Evolutionary conservation across 2,113 vertebrate species (phyloP).

Genomic region (Thymallus thymallus): DNA sequence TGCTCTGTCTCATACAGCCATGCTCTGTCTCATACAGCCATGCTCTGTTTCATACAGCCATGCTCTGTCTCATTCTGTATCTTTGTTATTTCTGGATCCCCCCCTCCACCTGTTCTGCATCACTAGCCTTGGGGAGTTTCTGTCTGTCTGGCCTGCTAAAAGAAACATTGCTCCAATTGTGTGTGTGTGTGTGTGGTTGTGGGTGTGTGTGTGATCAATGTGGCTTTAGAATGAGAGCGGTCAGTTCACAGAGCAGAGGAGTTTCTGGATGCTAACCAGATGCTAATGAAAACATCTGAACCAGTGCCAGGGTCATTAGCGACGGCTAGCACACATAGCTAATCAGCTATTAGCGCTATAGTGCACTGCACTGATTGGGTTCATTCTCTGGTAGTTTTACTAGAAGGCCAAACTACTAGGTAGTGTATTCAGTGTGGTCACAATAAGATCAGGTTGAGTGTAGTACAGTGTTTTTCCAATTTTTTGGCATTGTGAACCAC

Average conservation of each 20-base stretch:
- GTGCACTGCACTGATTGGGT: conserved; percentile 44
- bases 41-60: no score
- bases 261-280: conserved; percentile 58
- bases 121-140: conserved; percentile 25
- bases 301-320: conserved; percentile 53
- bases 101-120: conserved; percentile 47
- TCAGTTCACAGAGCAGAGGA: conserved; percentile 37
- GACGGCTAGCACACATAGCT: conserved; percentile 46
- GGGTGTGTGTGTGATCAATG: conserved; percentile 37
- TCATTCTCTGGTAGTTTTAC: conserved; percentile 24
- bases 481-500: no score
- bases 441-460: background rate
- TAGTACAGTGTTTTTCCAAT: background rate
- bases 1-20: no score
- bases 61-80: conserved; percentile 28
- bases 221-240: conserved; percentile 48
- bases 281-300: conserved; percentile 68
- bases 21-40: no score
- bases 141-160: conserved; percentile 25
- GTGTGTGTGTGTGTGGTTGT: no score
- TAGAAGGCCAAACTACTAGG: conserved; percentile 16
- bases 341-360: conserved; percentile 54
- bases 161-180: conserved; percentile 59
- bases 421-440: no score
- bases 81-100: conserved; percentile 49